phyloP scores from a whole-genome alignment of 2,797 vertebrate species.

The Diceros bicornis region DNA sequence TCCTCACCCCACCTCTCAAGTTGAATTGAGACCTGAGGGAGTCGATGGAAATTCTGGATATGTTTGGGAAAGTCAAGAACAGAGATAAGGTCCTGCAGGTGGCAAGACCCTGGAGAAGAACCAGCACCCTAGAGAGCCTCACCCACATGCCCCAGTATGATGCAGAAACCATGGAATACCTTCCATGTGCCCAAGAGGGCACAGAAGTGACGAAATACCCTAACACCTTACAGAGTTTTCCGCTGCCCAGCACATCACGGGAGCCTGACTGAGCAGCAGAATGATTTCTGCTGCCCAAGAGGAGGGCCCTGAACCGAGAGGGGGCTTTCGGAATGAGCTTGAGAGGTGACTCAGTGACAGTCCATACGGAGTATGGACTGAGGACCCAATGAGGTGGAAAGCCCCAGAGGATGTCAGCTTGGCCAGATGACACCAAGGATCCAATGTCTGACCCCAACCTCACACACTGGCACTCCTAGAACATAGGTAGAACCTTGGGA shows the following conservation, averaged over 20 bases:
- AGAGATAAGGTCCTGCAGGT: not conserved
- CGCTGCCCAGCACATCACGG: not conserved
- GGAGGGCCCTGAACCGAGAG: not conserved
- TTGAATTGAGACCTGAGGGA: not conserved
- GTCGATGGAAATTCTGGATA: not conserved
- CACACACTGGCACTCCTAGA: not conserved
- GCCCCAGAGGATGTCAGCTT: not conserved
- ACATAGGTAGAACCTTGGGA: not conserved
- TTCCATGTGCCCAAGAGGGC: not conserved
- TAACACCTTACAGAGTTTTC: not conserved
- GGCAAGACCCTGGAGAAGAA: not conserved
- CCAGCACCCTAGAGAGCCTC: not conserved
- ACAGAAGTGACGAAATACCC: not conserved
- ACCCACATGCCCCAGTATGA: not conserved
- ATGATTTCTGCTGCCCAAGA: not conserved
- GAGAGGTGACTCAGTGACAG: not conserved
- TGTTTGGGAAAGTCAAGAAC: not conserved
- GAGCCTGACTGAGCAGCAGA: not conserved
- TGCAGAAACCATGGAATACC: not conserved
- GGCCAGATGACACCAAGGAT: not conserved
- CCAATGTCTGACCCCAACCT: not conserved
- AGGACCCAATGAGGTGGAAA: not conserved
- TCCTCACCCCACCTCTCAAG: not conserved
- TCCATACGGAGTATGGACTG: not conserved
- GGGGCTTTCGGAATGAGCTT: not conserved